Conservation (phyloP, 2,113 vertebrate genomes). For the Motacilla alba region DNA sequence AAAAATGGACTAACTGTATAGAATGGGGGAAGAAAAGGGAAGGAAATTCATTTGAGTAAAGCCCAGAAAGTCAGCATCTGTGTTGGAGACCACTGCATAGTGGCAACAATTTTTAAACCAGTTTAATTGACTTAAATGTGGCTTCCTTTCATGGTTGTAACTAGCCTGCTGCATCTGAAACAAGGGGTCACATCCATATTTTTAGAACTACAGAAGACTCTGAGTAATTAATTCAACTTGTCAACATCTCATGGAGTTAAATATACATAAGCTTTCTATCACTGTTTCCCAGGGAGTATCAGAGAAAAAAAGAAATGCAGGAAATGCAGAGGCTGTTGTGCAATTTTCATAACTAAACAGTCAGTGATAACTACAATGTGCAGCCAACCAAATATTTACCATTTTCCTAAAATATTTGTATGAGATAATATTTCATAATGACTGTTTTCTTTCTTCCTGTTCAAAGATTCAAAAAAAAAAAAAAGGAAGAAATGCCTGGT, state of each 20-base stretch:
- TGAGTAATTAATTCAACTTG: background rate
- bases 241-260: background rate
- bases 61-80: background rate
- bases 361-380: background rate
- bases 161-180: background rate
- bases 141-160: background rate
- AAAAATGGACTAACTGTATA: background rate
- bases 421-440: background rate
- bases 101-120: background rate
- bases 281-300: background rate
- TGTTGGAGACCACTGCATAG: background rate
- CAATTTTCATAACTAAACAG: background rate
- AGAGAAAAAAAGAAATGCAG: background rate
- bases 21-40: background rate
- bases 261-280: background rate
- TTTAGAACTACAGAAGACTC: background rate
- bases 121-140: background rate
- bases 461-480: background rate
- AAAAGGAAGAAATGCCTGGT: background rate
- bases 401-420: background rate
- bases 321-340: background rate
- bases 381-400: background rate
- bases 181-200: background rate
- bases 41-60: background rate
- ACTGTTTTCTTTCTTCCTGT: background rate